These are phyloP conservation scores for Trypoxylus dichotomus DNA, from an alignment of 1,140 invertebrate species.

Conservation along the genomic window DNA sequence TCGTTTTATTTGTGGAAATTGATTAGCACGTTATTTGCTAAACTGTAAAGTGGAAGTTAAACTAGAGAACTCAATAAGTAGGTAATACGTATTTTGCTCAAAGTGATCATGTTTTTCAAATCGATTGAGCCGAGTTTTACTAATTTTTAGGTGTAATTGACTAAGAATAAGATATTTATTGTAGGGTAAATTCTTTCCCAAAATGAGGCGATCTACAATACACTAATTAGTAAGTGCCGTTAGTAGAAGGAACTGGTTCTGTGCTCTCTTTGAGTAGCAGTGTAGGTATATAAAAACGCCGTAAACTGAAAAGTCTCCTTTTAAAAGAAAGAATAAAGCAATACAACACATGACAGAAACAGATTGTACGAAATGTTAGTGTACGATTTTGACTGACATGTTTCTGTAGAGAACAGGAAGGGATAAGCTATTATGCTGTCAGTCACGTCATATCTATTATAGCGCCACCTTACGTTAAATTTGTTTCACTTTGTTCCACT, in stretches of 20 bases:
- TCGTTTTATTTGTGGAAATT: too few relatives aligned
- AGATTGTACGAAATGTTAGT: not conserved
- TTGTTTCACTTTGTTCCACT: conserved; percentile 20
- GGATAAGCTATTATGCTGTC: conserved; percentile 21
- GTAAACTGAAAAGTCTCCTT: not conserved
- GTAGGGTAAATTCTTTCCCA: too few relatives aligned
- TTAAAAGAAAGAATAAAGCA: not conserved
- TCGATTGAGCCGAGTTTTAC: too few relatives aligned
- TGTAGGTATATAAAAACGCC: not conserved
- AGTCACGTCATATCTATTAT: conserved; percentile 22
- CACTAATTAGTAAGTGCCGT: too few relatives aligned
- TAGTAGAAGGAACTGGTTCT: not conserved
- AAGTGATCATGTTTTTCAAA: too few relatives aligned
- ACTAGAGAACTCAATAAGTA: too few relatives aligned
- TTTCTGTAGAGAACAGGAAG: conserved; percentile 18
- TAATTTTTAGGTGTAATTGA: too few relatives aligned
- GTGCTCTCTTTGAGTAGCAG: not conserved
- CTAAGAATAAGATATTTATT: too few relatives aligned
- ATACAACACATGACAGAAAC: conserved; percentile 16
- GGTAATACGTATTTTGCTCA: too few relatives aligned
- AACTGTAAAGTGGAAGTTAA: too few relatives aligned
- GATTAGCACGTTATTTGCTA: too few relatives aligned
- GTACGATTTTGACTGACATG: conserved; percentile 10
- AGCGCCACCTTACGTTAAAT: conserved; percentile 24
- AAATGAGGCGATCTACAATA: too few relatives aligned